Base-by-base conservation (phyloP, 1,140 invertebrate genomes). In the Drosophila funebris region DNA sequence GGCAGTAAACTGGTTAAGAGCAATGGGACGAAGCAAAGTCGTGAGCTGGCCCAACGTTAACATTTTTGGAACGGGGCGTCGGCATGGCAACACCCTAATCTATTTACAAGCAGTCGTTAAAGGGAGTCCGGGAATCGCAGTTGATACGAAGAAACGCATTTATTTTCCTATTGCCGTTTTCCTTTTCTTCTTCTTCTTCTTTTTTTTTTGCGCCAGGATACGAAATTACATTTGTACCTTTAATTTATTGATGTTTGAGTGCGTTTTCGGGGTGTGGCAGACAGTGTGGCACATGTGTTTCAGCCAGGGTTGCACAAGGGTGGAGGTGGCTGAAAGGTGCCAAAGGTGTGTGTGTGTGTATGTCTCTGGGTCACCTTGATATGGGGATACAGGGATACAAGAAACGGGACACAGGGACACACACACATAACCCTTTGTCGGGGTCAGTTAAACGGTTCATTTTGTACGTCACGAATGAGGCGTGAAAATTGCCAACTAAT, bases 161-260 rank as follows among this genome's bases (percentile, higher is more conserved):
- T 80, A 76, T 73, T 69, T 80, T 71, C 41, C 43, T 57, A 62
- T 61, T 62, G 29, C 46, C 31, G 24, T 43, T 27, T 60, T 75
- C 56, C 52, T 58, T 64, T 24, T n/a, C n/a, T n/a, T n/a, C n/a
- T n/a, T n/a, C n/a, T 7, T 44, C 5, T 37, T 71, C 13, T 53
- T 44, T 64, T 50, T 14, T 14, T 43, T 41, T 58, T 31, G 53
- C 56, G 37, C 63, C 53, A 63, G 83, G 78, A 67, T 56, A 88
- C 83, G 67, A 87, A 87, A 85, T 81, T 87, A 85, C 82, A 88
- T 88, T 87, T 87, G 78, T 88, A 79, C 62, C 83, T 87, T 82
- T 88, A 87, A 87, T 87, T 87, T 87, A 87, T 87, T 88, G 83
- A 87, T 79, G 78, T 88, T 78, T 73, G 73, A 85, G 76, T 77